phyloP scores from a whole-genome alignment of 2,113 vertebrate genomes.

The Balaeniceps rex region DNA sequence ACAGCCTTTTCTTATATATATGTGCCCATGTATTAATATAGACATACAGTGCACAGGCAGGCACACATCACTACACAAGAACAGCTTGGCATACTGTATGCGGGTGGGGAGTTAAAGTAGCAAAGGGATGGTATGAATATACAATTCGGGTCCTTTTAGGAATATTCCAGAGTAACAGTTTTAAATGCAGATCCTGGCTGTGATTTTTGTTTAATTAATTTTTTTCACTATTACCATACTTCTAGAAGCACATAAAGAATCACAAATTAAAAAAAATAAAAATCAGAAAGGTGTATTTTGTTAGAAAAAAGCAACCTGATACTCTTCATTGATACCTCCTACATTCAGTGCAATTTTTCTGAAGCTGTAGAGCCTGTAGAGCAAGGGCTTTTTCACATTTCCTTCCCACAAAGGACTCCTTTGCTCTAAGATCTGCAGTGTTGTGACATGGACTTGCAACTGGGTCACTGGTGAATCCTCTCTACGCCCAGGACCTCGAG shows the following conservation, averaged over 20 bases:
- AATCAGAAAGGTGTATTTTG: not conserved
- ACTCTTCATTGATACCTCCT: not conserved
- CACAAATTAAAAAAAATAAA: not conserved
- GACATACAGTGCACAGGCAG: not conserved
- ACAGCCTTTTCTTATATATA: not conserved
- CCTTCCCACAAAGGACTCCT: not conserved
- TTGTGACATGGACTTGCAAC: not conserved
- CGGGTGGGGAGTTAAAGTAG: constrained; percentile 29
- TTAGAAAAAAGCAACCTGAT: not conserved
- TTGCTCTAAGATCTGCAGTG: not conserved
- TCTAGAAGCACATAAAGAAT: not conserved
- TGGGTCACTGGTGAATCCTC: not conserved
- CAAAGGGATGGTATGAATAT: constrained; percentile 23
- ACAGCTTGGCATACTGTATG: constrained; percentile 28
- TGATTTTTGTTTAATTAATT: not conserved
- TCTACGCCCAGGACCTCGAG: not conserved
- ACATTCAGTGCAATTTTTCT: not conserved
- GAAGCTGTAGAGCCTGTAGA: not conserved
- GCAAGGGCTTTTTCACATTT: not conserved
- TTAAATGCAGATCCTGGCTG: not conserved
- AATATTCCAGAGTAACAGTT: not conserved
- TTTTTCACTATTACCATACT: not conserved
- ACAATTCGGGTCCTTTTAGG: not conserved
- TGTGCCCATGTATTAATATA: constrained; percentile 21
- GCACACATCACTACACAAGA: constrained; percentile 12